These are phyloP conservation scores for Turnix velox DNA, from an alignment of 2,113 vertebrate genomes.

Conservation along the genomic window DNA sequence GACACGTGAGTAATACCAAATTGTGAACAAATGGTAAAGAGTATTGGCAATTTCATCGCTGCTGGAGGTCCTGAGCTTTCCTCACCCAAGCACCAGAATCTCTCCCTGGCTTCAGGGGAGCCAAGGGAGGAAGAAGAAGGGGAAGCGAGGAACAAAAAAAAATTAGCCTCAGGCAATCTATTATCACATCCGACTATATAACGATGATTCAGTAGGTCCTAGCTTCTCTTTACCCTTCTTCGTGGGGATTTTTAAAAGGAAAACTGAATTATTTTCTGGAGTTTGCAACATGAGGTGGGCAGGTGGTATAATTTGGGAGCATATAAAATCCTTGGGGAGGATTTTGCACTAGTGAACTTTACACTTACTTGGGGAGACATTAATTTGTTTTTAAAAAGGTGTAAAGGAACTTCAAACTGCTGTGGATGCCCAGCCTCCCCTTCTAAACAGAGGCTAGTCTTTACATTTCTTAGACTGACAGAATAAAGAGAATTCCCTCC, in stretches of 20 bases:
- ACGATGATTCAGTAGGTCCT: background rate
- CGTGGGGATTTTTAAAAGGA: background rate
- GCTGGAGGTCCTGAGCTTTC: background rate
- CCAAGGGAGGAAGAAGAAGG: rapidly evolving
- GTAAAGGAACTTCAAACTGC: background rate
- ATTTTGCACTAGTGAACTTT: background rate
- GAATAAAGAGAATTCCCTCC: background rate
- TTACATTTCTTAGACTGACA: background rate
- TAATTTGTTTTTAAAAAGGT: background rate
- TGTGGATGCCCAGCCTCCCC: background rate
- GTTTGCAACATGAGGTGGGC: background rate
- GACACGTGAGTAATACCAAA: background rate
- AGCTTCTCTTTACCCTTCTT: background rate
- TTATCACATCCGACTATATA: background rate
- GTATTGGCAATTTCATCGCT: rapidly evolving
- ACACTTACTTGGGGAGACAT: background rate
- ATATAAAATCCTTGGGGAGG: background rate
- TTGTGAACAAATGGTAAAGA: background rate
- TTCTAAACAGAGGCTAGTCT: background rate
- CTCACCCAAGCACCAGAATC: rapidly evolving
- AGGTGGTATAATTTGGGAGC: background rate
- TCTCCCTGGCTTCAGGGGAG: background rate
- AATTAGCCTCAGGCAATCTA: background rate
- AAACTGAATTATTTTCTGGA: background rate
- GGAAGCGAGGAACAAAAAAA: background rate